phyloP scores from a whole-genome alignment of 1,140 invertebrate species.

The Drosophila tristis region DNA sequence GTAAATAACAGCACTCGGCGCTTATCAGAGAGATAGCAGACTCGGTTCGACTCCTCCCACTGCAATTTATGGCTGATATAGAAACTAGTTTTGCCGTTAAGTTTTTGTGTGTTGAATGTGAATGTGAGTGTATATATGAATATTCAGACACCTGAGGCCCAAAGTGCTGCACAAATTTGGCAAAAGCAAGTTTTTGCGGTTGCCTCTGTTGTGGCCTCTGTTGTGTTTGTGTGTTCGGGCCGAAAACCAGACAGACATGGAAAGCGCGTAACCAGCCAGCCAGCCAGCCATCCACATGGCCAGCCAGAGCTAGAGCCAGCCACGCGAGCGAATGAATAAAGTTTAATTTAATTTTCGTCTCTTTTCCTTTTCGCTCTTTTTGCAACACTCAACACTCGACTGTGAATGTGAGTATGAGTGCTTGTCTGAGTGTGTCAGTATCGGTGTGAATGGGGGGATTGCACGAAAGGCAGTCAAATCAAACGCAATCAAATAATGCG shows the following conservation, averaged over 20 bases:
- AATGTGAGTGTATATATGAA: conserved; percentile 5
- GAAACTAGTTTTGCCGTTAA: conserved; percentile 15
- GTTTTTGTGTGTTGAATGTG: conserved; percentile 16
- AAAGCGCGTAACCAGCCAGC: conserved; percentile 51
- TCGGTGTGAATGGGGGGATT: conserved; percentile 39
- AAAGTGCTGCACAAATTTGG: conserved; percentile 58
- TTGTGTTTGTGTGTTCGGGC: conserved; percentile 18
- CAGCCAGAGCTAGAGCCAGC: not conserved
- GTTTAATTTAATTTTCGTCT: conserved; percentile 57
- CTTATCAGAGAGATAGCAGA: conserved; percentile 8
- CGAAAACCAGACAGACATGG: conserved; percentile 33
- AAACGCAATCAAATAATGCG: too few species aligned
- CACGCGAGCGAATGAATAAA: conserved; percentile 43
- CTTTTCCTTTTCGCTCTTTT: conserved; percentile 12
- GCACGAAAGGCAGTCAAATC: conserved; percentile 35
- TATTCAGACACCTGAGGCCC: conserved; percentile 25
- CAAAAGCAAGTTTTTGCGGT: conserved; percentile 50
- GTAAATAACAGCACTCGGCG: not conserved
- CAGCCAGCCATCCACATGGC: conserved; percentile 24
- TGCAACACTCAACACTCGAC: not conserved
- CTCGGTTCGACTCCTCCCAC: not conserved
- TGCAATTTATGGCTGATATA: not conserved
- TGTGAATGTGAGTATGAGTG: not conserved
- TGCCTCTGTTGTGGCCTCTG: conserved; percentile 9
- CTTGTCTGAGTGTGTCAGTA: too few species aligned